Evolutionary conservation across 2,113 vertebrate species (phyloP).

Genomic region (Rana temporaria): DNA sequence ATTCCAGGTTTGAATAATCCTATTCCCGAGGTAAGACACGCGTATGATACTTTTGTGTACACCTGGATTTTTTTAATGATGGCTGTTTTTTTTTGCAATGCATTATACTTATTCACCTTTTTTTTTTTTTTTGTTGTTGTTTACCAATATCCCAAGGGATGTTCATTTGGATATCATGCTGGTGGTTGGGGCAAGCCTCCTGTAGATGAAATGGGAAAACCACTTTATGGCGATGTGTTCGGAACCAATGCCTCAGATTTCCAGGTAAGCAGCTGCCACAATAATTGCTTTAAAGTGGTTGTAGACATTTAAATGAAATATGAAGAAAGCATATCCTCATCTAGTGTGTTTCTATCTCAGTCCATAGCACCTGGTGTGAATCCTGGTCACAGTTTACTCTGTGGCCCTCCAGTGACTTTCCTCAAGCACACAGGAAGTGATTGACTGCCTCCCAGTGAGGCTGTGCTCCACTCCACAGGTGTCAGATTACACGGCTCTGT

Average conservation of each 20-base stretch:
- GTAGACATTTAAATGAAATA: too few relatives aligned
- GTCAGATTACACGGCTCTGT: too few relatives aligned
- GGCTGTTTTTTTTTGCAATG: neutral
- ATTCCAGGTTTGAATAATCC: constrained; percentile 89
- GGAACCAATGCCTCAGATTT: constrained; percentile 89
- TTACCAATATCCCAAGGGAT: constrained; percentile 71
- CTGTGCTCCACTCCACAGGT: too few relatives aligned
- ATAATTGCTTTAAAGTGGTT: too few relatives aligned
- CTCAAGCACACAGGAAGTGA: too few relatives aligned
- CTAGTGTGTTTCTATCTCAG: too few relatives aligned
- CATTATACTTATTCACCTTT: neutral
- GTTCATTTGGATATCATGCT: constrained; percentile 90
- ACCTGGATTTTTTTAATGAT: neutral
- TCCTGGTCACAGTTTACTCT: too few relatives aligned
- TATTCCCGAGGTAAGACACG: constrained; percentile 82
- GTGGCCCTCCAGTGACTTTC: too few relatives aligned
- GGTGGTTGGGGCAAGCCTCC: constrained; percentile 94
- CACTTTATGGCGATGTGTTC: constrained; percentile 91
- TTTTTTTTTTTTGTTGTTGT: neutral
- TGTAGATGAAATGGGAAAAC: constrained; percentile 88
- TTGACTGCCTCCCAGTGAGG: too few relatives aligned
- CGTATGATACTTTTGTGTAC: too few relatives aligned
- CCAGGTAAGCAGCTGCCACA: constrained; percentile 70
- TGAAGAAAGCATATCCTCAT: too few relatives aligned
- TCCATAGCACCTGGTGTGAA: too few relatives aligned